Percentiles rank a stretch among this genome's conserved stretches.
These are phyloP conservation scores for Phrynocephalus versicolor DNA, from an alignment of 2,113 vertebrate species.

Conservation along the genomic window DNA sequence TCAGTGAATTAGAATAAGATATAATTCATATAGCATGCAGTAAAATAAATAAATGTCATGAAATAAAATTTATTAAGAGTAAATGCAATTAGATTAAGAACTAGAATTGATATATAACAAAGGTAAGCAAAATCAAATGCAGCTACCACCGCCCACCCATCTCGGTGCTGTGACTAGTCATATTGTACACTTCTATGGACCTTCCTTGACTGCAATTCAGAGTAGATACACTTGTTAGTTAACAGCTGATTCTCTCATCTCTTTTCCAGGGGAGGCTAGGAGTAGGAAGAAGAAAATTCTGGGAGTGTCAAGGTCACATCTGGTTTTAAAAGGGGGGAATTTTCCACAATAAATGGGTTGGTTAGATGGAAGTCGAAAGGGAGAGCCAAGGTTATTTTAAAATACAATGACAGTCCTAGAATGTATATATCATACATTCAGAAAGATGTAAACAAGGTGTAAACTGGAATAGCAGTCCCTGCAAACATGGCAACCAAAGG, in stretches of 20 bases:
- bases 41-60: background rate
- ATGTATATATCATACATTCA: too few species aligned
- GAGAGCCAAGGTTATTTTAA: background rate
- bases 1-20: too few species aligned
- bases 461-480: too few species aligned
- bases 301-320: background rate
- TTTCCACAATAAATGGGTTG: background rate
- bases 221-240: background rate
- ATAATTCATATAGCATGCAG: too few species aligned
- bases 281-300: background rate
- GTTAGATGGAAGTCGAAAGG: background rate
- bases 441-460: too few species aligned
- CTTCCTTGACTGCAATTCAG: background rate
- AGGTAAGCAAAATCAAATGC: too few species aligned
- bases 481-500: too few species aligned
- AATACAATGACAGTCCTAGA: background rate
- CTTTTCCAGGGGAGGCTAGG: background rate
- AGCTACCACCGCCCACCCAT: too few species aligned
- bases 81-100: too few species aligned
- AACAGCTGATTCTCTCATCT: background rate
- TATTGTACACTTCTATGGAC: background rate
- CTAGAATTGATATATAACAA: too few species aligned
- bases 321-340: background rate
- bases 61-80: background rate
- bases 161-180: background rate